These are phyloP conservation scores for Percina caprodes DNA, from an alignment of 2,113 vertebrate genomes.

Conservation along the genomic window DNA sequence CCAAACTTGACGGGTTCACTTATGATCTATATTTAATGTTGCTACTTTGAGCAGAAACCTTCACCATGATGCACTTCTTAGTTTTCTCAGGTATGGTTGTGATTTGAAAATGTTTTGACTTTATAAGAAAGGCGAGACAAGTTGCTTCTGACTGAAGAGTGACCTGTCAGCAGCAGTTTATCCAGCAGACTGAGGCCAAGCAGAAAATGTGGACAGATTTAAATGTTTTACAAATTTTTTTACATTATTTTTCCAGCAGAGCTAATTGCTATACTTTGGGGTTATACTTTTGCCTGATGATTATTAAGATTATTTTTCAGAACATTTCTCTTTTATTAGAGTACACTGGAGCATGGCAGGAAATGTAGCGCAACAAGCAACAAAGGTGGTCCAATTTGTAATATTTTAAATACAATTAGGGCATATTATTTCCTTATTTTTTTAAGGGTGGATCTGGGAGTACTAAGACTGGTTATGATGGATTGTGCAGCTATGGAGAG, in stretches of 20 bases:
- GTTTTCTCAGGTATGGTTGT: slow-evolving; percentile 3
- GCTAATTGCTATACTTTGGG: slow-evolving; percentile 14
- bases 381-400: background rate
- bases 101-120: background rate
- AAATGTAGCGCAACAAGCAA: slow-evolving; percentile 6
- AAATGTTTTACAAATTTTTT: too few relatives aligned
- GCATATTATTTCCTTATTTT: background rate
- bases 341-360: slow-evolving; percentile 11
- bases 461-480: background rate
- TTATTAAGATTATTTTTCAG: slow-evolving; percentile 10
- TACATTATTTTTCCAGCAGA: background rate
- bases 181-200: background rate
- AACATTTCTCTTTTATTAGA: background rate
- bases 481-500: slow-evolving; percentile 4
- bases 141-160: background rate
- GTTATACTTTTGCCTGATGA: background rate
- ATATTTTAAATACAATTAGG: background rate
- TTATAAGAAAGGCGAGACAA: background rate
- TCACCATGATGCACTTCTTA: background rate
- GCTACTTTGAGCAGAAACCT: background rate
- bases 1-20: background rate
- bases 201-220: slow-evolving; percentile 6
- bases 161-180: slow-evolving; percentile 5
- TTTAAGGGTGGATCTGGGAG: background rate
- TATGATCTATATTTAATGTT: background rate